Conservation (phyloP, 2,888 invertebrate genomes). For the Germaria angustata region DNA sequence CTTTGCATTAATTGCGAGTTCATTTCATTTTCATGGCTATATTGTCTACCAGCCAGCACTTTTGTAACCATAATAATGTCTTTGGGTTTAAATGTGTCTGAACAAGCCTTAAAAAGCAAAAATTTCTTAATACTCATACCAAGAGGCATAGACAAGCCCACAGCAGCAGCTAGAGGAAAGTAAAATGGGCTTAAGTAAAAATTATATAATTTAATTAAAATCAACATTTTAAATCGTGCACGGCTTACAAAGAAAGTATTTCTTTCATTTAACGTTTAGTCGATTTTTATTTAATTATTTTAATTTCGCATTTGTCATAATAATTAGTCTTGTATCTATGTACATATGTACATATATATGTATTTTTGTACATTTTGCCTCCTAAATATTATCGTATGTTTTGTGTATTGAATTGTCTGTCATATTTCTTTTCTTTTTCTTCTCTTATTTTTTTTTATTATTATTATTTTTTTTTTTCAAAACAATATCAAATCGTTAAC, state of each 20-base stretch:
- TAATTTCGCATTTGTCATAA: constrained; percentile 46
- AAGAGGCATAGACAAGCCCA: neutral
- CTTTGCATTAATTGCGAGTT: no score
- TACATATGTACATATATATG: neutral
- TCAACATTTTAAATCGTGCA: constrained; percentile 30
- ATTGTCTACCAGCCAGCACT: neutral
- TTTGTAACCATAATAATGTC: neutral
- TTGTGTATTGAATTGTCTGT: neutral
- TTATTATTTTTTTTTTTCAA: neutral
- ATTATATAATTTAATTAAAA: constrained; percentile 41
- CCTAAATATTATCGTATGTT: neutral
- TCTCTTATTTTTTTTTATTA: neutral
- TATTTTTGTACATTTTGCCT: no score
- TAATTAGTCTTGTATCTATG: constrained; percentile 16
- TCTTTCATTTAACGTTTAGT: constrained; percentile 3
- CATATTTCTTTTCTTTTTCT: neutral
- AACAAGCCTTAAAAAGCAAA: constrained; percentile 13
- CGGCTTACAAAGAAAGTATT: constrained; percentile 36
- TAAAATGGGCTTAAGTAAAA: constrained; percentile 23
- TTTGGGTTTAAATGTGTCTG: constrained; percentile 16
- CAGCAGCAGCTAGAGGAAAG: constrained; percentile 13
- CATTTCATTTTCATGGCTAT: neutral
- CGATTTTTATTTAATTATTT: constrained; percentile 38
- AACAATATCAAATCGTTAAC: neutral
- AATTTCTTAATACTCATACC: constrained; percentile 21